Base-by-base conservation (phyloP, 23 tunicate genomes). In the Halocynthia aurantium region DNA sequence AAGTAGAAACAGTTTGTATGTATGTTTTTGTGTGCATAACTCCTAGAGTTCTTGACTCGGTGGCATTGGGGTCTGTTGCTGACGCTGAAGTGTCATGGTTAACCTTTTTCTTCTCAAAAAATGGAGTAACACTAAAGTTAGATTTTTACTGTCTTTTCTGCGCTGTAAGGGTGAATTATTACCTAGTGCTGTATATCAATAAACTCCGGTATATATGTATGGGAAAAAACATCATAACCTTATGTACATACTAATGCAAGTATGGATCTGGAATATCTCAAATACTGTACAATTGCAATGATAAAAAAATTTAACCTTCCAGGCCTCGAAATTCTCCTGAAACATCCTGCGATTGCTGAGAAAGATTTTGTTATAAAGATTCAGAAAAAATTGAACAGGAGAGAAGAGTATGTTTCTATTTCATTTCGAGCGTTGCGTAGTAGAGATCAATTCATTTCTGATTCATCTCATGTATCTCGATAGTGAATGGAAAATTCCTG, bases 401-500 rank as follows among this genome's bases (percentile, higher is more conserved):
- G 87, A 53, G 76, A 71, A 31, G 64, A 55, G 84, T 82, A 76
- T 22, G 87, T 76, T 31, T 4, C 2, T 31, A 31, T 31, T 31
- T 31, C 44, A 31, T 31, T 31, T n/a, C n/a, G n/a, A n/a, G n/a
- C n/a, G n/a, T n/a, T n/a, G n/a, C n/a, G n/a, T 31, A 31, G 1
- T 31, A 0, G 44, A 31, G 44, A 31, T 31, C 44, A 31, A 31
- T 31, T 31, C 44, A 31, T 31, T 31, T 31, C 44, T 31, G 44
- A 31, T 31, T 31, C 44, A 31, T 31, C 44, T 31, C 4, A 31
- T 31, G 44, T 31, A 31, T 31, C 44, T 31, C 4, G 44, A 31
- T 64, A 82, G 84, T 61, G 55, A 62, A 20, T 92, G 98, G 98
- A 86, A 86, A 58, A 73, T 76, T 6, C 65, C 79, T 7, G 85